Conservation (phyloP, 2,113 vertebrate genomes). For the Chascanopsetta lugubris region DNA sequence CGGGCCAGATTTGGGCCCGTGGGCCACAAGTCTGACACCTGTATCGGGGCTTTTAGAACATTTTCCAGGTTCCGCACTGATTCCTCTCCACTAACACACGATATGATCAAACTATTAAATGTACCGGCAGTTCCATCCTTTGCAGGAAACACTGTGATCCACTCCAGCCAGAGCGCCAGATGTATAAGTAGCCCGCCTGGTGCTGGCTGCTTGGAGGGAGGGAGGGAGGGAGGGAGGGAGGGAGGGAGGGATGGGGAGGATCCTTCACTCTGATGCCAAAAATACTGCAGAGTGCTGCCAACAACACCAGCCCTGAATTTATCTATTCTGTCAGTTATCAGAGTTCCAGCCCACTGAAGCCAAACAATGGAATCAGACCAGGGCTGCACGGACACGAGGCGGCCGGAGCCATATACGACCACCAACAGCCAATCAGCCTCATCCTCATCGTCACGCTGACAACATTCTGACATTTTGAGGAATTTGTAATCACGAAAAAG, state of each 20-base stretch:
- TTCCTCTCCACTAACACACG: not conserved
- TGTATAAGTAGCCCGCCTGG: constrained; percentile 15
- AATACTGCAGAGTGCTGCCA: constrained; percentile 38
- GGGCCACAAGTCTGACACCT: no score
- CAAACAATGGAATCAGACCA: constrained; percentile 48
- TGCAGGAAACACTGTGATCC: not conserved
- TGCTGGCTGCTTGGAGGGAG: no score
- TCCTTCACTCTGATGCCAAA: constrained; percentile 25
- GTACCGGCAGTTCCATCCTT: not conserved
- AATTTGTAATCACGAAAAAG: no score
- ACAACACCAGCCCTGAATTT: constrained; percentile 34
- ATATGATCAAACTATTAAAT: not conserved
- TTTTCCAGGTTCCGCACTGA: no score
- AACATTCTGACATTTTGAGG: no score
- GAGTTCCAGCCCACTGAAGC: constrained; percentile 51
- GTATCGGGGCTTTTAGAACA: no score
- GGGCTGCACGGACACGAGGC: constrained; percentile 21
- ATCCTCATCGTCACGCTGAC: not conserved
- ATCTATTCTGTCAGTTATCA: constrained; percentile 53
- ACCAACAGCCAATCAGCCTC: constrained; percentile 3
- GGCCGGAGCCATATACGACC: constrained; percentile 41
- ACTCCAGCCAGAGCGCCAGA: not conserved
- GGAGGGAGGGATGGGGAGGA: no score
- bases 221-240: no score
- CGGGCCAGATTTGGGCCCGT: no score